Evolutionary conservation across 2,113 vertebrate species (phyloP).

Genomic region (Rynchops niger): DNA sequence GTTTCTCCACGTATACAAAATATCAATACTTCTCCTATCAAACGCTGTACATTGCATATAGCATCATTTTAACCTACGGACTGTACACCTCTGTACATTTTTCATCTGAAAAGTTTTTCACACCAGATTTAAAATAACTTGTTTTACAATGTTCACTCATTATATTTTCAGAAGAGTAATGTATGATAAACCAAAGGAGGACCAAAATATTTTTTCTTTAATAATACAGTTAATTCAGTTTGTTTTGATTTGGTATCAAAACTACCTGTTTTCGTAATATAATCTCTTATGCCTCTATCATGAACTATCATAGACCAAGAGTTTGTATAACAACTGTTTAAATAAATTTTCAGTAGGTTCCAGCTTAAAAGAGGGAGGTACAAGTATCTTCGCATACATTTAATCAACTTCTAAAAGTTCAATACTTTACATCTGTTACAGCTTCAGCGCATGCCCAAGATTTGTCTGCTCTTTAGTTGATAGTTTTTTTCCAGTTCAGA

Average conservation of each 20-base stretch:
- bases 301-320: background rate
- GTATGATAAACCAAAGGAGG: background rate
- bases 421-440: background rate
- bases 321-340: background rate
- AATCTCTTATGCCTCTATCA: background rate
- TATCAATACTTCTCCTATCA: background rate
- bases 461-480: conserved; percentile 83
- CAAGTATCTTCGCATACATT: background rate
- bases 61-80: background rate
- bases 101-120: background rate
- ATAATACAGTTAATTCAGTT: background rate
- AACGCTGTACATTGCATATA: background rate
- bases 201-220: background rate
- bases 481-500: conserved; percentile 81
- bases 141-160: background rate
- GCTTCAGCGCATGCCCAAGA: conserved; percentile 87
- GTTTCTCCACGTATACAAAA: background rate
- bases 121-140: background rate
- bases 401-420: background rate
- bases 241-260: background rate
- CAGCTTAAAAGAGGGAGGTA: background rate
- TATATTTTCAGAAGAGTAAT: background rate
- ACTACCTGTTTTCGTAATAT: background rate
- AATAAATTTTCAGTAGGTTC: background rate
- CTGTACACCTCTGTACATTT: background rate